phyloP scores from a whole-genome alignment of 1,140 invertebrate genomes.

The Luehdorfia chinensis region DNA sequence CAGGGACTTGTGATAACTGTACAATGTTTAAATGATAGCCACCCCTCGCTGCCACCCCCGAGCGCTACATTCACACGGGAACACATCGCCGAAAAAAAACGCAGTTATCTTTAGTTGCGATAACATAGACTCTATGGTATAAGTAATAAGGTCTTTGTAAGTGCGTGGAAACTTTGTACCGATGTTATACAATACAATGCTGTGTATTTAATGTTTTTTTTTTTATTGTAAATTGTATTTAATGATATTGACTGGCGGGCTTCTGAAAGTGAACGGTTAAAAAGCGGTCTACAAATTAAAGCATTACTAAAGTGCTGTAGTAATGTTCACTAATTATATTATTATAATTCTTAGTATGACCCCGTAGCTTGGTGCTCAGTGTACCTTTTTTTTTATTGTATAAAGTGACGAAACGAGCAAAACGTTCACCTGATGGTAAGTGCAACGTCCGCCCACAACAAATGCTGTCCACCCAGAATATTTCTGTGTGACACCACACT shows the following conservation, averaged over 20 bases:
- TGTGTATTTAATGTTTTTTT: constrained; percentile 14
- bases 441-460: no score
- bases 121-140: constrained; percentile 16
- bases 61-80: constrained; percentile 27
- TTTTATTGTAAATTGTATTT: constrained; percentile 29
- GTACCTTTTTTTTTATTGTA: no score
- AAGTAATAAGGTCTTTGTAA: constrained; percentile 11
- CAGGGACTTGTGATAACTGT: constrained; percentile 9
- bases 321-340: no score
- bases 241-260: constrained; percentile 25
- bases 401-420: no score
- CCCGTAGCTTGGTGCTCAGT: no score
- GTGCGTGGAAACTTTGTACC: background rate
- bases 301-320: no score
- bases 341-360: no score
- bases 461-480: no score
- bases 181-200: constrained; percentile 1
- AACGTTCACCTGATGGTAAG: no score
- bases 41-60: constrained; percentile 18
- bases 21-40: constrained; percentile 16
- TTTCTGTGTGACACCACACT: no score
- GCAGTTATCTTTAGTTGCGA: background rate
- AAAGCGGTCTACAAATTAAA: no score
- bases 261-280: background rate
- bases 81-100: constrained; percentile 13